Evolutionary conservation across 2,113 vertebrate genomes (phyloP).

Genomic region (Triplophysa siluroides): DNA sequence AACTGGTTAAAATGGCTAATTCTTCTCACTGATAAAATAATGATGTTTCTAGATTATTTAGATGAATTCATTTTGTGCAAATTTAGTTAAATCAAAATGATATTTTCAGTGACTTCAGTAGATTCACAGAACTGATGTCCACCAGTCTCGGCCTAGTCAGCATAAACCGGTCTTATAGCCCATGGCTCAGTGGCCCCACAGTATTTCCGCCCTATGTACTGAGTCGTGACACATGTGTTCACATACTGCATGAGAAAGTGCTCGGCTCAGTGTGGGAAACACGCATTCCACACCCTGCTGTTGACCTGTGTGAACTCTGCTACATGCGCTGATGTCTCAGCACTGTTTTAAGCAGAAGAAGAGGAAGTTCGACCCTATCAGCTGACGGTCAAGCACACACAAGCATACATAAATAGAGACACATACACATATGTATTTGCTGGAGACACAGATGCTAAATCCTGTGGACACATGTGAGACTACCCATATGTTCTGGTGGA

Average conservation of each 20-base stretch:
- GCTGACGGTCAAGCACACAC: slow-evolving; percentile 53
- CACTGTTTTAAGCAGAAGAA: slow-evolving; percentile 57
- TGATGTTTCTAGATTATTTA: neutral
- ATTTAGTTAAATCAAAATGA: neutral
- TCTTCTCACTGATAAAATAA: no score
- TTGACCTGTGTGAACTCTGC: slow-evolving; percentile 65
- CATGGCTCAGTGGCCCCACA: slow-evolving; percentile 30
- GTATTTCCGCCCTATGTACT: slow-evolving; percentile 45
- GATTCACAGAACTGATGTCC: slow-evolving; percentile 25
- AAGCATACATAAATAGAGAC: neutral
- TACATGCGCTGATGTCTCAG: slow-evolving; percentile 50
- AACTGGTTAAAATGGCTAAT: no score
- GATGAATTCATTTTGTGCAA: neutral
- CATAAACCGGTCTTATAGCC: neutral
- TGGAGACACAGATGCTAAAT: slow-evolving; percentile 54
- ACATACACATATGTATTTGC: neutral
- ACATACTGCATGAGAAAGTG: slow-evolving; percentile 56
- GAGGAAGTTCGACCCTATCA: slow-evolving; percentile 54
- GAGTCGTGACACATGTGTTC: slow-evolving; percentile 59
- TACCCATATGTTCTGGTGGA: slow-evolving; percentile 46
- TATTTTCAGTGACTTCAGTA: neutral
- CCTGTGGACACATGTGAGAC: slow-evolving; percentile 50
- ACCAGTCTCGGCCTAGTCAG: neutral
- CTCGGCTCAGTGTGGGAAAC: slow-evolving; percentile 62
- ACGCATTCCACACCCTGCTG: slow-evolving; percentile 68